Evolutionary conservation across 2,888 invertebrate genomes (phyloP), one percentile per base, ranked within the genome.

Genomic region (Hirtodrosophila histrioides): DNA sequence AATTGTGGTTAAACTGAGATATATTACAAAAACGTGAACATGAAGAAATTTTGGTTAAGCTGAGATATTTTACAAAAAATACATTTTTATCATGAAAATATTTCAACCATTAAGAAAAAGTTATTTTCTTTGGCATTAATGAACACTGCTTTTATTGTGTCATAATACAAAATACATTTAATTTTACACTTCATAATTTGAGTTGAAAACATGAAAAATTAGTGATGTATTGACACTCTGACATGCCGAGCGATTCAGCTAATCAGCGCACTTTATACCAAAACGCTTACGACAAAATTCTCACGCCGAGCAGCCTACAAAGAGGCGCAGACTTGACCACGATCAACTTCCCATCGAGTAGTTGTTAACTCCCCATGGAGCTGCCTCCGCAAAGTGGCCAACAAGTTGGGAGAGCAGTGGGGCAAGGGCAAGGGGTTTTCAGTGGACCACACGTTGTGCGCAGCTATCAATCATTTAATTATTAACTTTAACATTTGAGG

Each of bases 191-290:
- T 54, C 6, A 11, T 7, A 55, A 43, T 60, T 36, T 8, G 10
- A 12, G 5, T 49, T 37, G 7, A 5, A 17, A 44, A 27, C 33
- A 24, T 6, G 12, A 39, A 29, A 29, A 56, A 39, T 40, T 27
- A 54, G 36, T 37, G 7, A 39, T 68, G 23, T 55, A 56, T 61
- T 66, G 48, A 73, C 61, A 69, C 39, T 10, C 4, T 27, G 11
- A 35, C 31, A 31, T 31, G 8, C 9, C 31, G 50, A 53, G 56
- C 46, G 46, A 40, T 39, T 23, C 55, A 48, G 56, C 61, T 60
- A 86, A 82, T 83, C 79, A 78, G 43, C 83, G 46, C 46, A 58
- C 57, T 78, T 78, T 55, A 82, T 74, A 67, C 50, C 75, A 60
- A 45, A 62, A 64, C 39, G 11, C 41, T 75, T 37, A 73, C 50